phyloP scores from a whole-genome alignment of 2,797 vertebrate genomes.

The Onychomys leucogaster region DNA sequence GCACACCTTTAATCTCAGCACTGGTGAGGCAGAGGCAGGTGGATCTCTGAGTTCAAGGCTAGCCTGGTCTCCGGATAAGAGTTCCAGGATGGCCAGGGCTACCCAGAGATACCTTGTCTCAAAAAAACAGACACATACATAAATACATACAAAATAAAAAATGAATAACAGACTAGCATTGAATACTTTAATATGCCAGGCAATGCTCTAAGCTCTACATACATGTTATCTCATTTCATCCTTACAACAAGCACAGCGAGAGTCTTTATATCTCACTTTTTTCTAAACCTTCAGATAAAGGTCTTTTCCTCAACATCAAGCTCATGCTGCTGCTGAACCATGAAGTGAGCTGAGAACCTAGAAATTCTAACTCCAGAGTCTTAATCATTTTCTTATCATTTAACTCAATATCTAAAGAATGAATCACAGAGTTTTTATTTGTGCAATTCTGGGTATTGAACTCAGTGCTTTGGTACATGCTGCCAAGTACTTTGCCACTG shows the following conservation, averaged over 20 bases:
- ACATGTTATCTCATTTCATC: neutral
- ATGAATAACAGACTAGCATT: neutral
- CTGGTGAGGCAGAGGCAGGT: neutral
- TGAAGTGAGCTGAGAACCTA: neutral
- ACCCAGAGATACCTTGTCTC: neutral
- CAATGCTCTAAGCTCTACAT: neutral
- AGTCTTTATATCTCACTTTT: neutral
- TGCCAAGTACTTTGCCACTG: neutral
- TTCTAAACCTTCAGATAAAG: neutral
- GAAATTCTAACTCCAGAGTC: neutral
- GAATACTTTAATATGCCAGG: neutral
- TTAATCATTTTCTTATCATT: neutral
- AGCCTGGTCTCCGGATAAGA: neutral
- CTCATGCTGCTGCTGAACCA: neutral
- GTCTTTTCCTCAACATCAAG: constrained; percentile 5
- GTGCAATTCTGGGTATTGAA: neutral
- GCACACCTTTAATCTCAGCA: neutral
- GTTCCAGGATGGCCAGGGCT: neutral
- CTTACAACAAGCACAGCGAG: neutral
- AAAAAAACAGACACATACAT: neutral
- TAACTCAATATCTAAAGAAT: neutral
- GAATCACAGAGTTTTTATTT: neutral
- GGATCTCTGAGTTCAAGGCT: neutral
- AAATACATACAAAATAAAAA: neutral
- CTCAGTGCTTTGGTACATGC: neutral